These are phyloP conservation scores for Heterotilapia buettikoferi DNA, from an alignment of 2,113 vertebrate genomes.

Conservation along the genomic window DNA sequence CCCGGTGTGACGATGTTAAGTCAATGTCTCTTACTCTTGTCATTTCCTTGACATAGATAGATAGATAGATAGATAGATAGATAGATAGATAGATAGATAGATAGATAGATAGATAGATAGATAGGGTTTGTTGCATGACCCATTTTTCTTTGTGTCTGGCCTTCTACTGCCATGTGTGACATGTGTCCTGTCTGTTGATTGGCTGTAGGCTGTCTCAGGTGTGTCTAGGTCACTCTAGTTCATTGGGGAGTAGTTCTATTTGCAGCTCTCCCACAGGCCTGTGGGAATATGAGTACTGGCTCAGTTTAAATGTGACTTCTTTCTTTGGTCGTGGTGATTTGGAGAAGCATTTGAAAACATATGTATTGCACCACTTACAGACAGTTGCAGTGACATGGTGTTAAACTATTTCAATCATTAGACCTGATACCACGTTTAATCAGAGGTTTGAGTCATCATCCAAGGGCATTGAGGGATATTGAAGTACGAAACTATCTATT, in stretches of 20 bases:
- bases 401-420: conserved; percentile 2
- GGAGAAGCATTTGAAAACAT: neutral
- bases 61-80: accelerated
- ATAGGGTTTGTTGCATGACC: conserved; percentile 21
- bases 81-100: neutral
- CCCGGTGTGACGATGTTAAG: neutral
- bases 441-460: neutral
- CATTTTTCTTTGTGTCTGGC: conserved; percentile 20
- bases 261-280: conserved; percentile 1
- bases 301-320: neutral
- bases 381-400: neutral
- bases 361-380: neutral
- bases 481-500: neutral
- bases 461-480: neutral
- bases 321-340: neutral
- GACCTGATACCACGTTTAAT: neutral
- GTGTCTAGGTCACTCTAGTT: conserved; percentile 28
- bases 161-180: conserved; percentile 4
- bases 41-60: neutral
- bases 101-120: neutral
- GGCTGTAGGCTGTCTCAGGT: conserved; percentile 35
- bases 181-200: conserved; percentile 32
- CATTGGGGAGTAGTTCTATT: conserved; percentile 42
- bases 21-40: neutral
- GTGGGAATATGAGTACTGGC: neutral